These are phyloP conservation scores for Trichogramma pretiosum DNA, from an alignment of 1,140 invertebrate species.

Conservation along the genomic window DNA sequence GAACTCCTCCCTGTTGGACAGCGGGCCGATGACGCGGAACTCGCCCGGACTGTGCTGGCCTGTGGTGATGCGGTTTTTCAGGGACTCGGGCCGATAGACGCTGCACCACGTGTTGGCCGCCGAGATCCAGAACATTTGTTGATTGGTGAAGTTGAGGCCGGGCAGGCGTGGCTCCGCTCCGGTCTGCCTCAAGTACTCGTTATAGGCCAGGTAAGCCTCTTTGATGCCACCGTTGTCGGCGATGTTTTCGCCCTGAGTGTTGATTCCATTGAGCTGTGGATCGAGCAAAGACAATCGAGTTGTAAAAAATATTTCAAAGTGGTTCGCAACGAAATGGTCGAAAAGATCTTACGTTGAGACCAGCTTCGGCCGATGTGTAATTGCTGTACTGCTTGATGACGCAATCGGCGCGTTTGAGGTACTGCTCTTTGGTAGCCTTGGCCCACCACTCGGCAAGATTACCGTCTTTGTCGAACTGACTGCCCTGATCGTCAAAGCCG, in stretches of 20 bases:
- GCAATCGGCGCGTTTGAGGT: conserved; percentile 68
- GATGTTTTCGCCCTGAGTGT: conserved; percentile 87
- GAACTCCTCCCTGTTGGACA: conserved; percentile 86
- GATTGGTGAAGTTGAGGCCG: conserved; percentile 46
- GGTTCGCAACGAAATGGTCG: background rate
- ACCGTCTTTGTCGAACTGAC: conserved; percentile 84
- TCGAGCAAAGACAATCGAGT: conserved; percentile 21
- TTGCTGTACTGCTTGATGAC: conserved; percentile 85
- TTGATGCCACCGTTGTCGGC: conserved; percentile 86
- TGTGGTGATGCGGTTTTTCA: conserved; percentile 65
- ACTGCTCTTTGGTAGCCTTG: conserved; percentile 62
- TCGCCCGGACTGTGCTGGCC: conserved; percentile 69
- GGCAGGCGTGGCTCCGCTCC: conserved; percentile 56
- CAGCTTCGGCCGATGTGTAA: conserved; percentile 62
- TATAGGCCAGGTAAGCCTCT: conserved; percentile 75
- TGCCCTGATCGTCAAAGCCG: conserved; percentile 83
- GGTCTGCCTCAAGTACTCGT: conserved; percentile 58
- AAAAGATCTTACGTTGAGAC: conserved; percentile 54
- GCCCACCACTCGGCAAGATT: conserved; percentile 82
- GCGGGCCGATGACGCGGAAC: conserved; percentile 77
- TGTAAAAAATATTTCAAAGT: conserved; percentile 2
- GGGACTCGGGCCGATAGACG: conserved; percentile 60
- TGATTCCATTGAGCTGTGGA: conserved; percentile 79
- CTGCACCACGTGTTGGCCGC: conserved; percentile 62
- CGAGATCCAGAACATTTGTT: conserved; percentile 73